phyloP scores from a whole-genome alignment of 2,797 vertebrate species.

The Acropternis orthonyx region DNA sequence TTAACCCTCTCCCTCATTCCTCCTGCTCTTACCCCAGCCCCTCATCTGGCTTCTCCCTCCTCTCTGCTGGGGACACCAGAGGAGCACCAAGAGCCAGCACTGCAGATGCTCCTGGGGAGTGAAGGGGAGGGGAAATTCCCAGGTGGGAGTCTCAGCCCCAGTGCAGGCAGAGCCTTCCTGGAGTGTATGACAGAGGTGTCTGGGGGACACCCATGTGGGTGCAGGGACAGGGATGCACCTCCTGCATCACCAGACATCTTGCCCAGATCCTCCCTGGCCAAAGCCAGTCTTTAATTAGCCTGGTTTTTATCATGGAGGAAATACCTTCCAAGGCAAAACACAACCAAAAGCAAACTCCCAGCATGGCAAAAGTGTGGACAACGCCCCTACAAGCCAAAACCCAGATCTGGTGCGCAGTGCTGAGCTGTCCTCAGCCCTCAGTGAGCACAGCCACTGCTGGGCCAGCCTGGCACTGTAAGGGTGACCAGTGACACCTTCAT shows the following conservation, averaged over 20 bases:
- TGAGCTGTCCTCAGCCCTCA: background rate
- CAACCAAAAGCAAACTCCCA: background rate
- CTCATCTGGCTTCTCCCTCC: background rate
- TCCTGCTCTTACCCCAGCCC: background rate
- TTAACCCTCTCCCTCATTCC: too few relatives aligned
- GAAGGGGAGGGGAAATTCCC: background rate
- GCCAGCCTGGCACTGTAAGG: background rate
- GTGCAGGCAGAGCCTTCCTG: background rate
- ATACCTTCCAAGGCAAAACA: background rate
- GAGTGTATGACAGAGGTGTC: background rate
- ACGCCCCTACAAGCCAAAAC: background rate
- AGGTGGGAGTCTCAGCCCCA: rapidly evolving
- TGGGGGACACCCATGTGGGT: rapidly evolving
- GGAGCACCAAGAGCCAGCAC: background rate
- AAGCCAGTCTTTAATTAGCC: background rate
- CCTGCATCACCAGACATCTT: rapidly evolving
- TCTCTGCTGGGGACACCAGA: background rate
- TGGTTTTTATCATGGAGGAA: background rate
- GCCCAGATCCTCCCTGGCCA: background rate
- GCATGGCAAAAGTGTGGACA: background rate
- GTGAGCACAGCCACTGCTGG: background rate
- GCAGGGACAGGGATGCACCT: background rate
- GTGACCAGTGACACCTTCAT: background rate
- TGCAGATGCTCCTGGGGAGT: rapidly evolving
- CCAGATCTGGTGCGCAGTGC: rapidly evolving